Conservation (phyloP, 2,113 vertebrate genomes). For the Hydrochoerus hydrochaeris region DNA sequence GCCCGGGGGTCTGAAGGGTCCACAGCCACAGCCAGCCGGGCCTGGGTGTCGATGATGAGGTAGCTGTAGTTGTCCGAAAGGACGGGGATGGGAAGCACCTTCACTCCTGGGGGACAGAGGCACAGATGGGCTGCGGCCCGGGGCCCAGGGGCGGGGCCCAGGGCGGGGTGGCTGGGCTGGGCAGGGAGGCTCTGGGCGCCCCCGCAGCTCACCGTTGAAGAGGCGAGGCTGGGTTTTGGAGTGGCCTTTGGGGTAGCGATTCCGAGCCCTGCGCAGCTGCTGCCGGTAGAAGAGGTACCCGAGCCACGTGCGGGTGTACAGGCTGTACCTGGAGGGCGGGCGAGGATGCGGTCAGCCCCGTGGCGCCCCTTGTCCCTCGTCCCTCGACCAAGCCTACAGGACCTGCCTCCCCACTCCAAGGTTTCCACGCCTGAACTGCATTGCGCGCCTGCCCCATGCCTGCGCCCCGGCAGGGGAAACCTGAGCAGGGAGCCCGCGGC, state of each 20-base stretch:
- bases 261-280: constrained; percentile 94
- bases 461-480: neutral
- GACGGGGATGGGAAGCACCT: constrained; percentile 96
- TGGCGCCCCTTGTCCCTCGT: neutral
- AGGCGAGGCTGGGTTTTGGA: constrained; percentile 89
- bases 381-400: neutral
- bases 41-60: constrained; percentile 93
- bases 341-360: neutral
- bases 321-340: constrained; percentile 90
- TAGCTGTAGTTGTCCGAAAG: constrained; percentile 99
- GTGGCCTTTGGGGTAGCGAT: constrained; percentile 94
- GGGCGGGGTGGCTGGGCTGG: accelerated
- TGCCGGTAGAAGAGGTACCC: constrained; percentile 97
- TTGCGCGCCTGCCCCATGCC: neutral
- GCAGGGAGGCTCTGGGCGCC: neutral
- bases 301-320: constrained; percentile 96
- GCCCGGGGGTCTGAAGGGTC: constrained; percentile 95
- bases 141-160: neutral
- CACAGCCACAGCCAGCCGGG: constrained; percentile 89
- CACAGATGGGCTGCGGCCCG: neutral
- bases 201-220: constrained; percentile 89
- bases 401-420: accelerated
- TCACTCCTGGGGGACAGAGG: constrained; percentile 88
- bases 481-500: neutral
- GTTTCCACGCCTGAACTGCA: accelerated